A percentile compares a stretch with the other conserved stretches of the same genome.
Conservation (phyloP, 2,888 invertebrate genomes). For the Sacculina carcini region DNA sequence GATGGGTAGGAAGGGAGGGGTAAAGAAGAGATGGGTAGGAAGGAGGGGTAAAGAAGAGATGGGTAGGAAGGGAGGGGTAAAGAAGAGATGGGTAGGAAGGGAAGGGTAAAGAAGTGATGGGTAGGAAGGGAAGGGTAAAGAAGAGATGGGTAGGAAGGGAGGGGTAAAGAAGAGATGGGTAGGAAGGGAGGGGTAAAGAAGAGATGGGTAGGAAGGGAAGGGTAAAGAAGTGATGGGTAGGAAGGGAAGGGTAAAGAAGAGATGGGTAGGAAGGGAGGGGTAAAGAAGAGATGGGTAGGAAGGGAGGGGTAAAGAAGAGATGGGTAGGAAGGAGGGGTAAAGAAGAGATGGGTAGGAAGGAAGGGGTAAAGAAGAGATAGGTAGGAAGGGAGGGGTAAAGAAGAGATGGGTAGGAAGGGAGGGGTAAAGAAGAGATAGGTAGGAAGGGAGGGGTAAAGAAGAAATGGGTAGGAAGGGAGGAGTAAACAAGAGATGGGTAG, state of each 20-base stretch:
- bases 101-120: neutral
- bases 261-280: neutral
- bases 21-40: neutral
- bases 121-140: neutral
- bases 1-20: neutral
- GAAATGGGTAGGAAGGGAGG: too few relatives aligned
- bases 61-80: neutral
- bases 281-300: neutral
- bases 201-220: neutral
- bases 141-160: neutral
- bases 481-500: too few relatives aligned
- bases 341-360: neutral
- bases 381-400: neutral
- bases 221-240: neutral
- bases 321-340: neutral
- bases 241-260: neutral
- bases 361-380: neutral
- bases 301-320: neutral
- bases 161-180: neutral
- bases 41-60: too few relatives aligned
- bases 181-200: neutral
- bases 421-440: constrained; percentile 6
- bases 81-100: neutral
- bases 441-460: neutral
- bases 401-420: neutral